Evolutionary conservation across 2,888 invertebrate genomes (phyloP), one percentile per base, ranked within the genome.

Genomic region (Neoscelio sp.): DNA sequence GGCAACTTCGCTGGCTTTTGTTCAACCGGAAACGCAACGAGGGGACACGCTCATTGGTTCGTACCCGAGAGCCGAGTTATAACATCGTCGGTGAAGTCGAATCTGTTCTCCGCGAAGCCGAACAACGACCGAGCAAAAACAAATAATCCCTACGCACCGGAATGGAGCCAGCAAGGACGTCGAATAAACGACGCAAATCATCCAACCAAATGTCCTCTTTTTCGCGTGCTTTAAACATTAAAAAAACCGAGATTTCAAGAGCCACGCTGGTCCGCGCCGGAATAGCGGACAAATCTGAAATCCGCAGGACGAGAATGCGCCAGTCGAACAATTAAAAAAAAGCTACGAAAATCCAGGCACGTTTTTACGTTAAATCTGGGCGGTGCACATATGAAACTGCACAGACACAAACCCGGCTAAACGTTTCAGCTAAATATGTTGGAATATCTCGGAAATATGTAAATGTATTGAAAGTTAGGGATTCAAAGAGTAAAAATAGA

Each of bases 371-470:
- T 86, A 86, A 87, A 87, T 87, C 85, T 84, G 84, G 83, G 80
- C 82, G 81, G 20, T 78, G 80, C 75, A 81, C 50, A 13, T 17
- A n/a, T 10, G 23, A 17, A 23, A 10, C 10, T 23, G 23, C 44
- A 44, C 23, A 23, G n/a, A 18, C 10, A 44, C 44, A 15, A 28
- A 38, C 70, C 44, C 40, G 35, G 42, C 42, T 50, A 75, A 77
- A 60, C 52, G 58, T 67, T 80, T 71, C 77, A 85, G 87, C 87
- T 89, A 87, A 89, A 84, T 84, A 83, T 85, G 73, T 83, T 83
- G 83, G 85, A 85, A 86, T 87, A 87, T 87, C 83, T 85, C 84
- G 81, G 84, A 88, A 87, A 87, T 87, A 87, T 88, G 85, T 86
- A 86, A 88, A 78, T 73, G 33, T 70, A 56, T 42, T 40, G 26